Evolutionary conservation across 2,888 invertebrate species (phyloP).

Genomic region (Nymphalis c-album): DNA sequence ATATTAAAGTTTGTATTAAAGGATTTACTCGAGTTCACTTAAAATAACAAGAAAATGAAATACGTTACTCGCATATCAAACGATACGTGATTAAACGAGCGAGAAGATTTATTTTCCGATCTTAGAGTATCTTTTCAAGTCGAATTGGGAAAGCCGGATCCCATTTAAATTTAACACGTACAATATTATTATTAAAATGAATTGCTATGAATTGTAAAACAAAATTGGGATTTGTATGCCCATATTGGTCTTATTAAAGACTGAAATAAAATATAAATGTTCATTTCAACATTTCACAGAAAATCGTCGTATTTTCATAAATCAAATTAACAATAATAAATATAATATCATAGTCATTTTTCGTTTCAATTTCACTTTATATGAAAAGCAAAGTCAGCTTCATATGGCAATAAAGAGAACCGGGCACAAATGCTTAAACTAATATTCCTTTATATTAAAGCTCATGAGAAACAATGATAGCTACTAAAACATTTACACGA

Average conservation of each 20-base stretch:
- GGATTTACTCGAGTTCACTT: constrained; percentile 22
- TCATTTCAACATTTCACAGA: background rate
- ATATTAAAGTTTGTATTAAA: constrained; percentile 40
- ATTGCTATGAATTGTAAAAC: no score
- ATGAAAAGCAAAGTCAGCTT: constrained; percentile 1
- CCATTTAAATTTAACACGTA: no score
- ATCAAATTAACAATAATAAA: background rate
- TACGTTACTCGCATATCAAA: background rate
- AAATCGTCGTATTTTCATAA: no score
- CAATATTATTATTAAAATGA: no score
- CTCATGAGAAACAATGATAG: constrained; percentile 25
- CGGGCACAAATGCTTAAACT: constrained; percentile 9
- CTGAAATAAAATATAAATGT: background rate
- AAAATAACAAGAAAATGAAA: constrained; percentile 12
- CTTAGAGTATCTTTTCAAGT: background rate
- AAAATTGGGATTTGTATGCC: no score
- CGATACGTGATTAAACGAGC: background rate
- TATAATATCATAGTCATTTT: background rate
- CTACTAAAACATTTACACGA: constrained; percentile 30
- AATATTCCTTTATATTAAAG: constrained; percentile 16
- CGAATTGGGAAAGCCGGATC: background rate
- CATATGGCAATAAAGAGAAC: constrained; percentile 5
- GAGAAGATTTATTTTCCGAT: background rate
- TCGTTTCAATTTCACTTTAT: background rate
- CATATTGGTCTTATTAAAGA: no score